Evolutionary conservation across 2,113 vertebrate genomes (phyloP).

Genomic region (Malurus elegans): DNA sequence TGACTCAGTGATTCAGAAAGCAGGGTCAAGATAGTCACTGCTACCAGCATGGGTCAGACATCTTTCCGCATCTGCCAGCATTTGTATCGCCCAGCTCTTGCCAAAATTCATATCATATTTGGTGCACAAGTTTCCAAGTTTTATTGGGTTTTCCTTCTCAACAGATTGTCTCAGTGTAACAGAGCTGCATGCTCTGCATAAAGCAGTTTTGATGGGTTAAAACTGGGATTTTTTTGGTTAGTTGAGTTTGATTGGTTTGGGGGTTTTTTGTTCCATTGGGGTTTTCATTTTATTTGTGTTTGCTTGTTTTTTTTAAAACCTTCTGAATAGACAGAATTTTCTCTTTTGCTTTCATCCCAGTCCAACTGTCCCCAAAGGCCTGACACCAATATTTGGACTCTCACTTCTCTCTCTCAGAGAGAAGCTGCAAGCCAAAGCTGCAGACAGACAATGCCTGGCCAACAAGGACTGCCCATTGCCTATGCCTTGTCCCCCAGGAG

Average conservation of each 20-base stretch:
- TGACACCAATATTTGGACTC: not conserved
- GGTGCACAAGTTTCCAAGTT: not conserved
- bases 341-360: not conserved
- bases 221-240: not conserved
- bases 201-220: not conserved
- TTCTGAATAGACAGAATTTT: not conserved
- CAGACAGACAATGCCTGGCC: not conserved
- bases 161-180: not conserved
- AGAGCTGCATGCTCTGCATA: not conserved
- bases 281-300: not conserved
- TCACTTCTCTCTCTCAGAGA: not conserved
- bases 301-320: not conserved
- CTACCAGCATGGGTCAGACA: rapidly evolving
- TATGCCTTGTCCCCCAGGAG: not conserved
- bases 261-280: not conserved
- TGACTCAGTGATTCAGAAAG: not conserved
- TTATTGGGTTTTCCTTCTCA: not conserved
- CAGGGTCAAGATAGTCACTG: not conserved
- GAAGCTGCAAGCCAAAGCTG: not conserved
- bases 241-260: not conserved
- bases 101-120: not conserved
- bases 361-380: not conserved
- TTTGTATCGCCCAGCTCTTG: not conserved
- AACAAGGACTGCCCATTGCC: not conserved
- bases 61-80: not conserved